Evolutionary conservation across 2,797 vertebrate genomes (phyloP).

Genomic region (Rachycentron canadum): DNA sequence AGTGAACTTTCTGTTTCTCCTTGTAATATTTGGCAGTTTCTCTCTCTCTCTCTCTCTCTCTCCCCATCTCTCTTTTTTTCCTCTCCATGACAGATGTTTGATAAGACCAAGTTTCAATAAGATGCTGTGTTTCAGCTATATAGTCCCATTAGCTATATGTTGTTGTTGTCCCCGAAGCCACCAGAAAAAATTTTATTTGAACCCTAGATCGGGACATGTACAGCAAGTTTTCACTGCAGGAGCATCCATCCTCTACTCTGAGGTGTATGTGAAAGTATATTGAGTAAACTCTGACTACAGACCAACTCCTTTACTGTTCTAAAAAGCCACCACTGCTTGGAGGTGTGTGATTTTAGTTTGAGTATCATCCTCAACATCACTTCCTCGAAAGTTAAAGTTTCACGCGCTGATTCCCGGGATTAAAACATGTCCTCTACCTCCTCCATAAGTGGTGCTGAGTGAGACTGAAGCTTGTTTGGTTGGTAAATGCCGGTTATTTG

Average conservation of each 20-base stretch:
- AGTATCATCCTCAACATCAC: neutral
- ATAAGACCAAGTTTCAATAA: neutral
- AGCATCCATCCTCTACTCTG: slow-evolving; percentile 31
- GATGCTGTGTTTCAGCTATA: too few species aligned
- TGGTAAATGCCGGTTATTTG: neutral
- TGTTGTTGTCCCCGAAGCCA: too few species aligned
- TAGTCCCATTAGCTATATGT: neutral
- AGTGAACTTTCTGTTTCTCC: too few species aligned
- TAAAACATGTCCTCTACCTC: neutral
- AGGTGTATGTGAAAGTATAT: slow-evolving; percentile 11
- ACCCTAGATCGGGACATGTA: neutral
- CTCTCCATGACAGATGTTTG: too few species aligned
- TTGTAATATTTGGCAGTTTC: too few species aligned
- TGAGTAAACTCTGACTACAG: slow-evolving; percentile 43
- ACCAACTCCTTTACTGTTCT: slow-evolving; percentile 44
- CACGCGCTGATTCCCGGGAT: neutral
- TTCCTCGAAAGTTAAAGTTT: neutral
- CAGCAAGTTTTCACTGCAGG: neutral
- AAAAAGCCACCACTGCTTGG: slow-evolving; percentile 13
- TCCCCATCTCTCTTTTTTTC: too few species aligned
- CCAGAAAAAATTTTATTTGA: neutral
- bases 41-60: too few species aligned
- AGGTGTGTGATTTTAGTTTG: neutral
- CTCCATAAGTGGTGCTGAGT: neutral
- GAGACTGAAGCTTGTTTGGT: neutral